These are phyloP conservation scores for Mustela lutreola DNA, from an alignment of 2,113 vertebrate species.

Conservation along the genomic window DNA sequence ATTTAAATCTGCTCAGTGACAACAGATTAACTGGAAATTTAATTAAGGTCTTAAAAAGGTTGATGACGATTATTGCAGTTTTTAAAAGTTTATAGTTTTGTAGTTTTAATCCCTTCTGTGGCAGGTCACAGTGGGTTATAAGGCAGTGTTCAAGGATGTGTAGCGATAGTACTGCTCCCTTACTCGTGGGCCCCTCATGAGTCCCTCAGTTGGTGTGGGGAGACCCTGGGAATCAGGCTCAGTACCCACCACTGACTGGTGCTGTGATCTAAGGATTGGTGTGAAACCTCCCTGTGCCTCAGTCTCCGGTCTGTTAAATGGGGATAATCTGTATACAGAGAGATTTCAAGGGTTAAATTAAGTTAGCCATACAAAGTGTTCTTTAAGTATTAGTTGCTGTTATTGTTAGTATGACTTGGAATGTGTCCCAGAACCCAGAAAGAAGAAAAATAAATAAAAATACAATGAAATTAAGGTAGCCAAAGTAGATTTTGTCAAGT, in stretches of 20 bases:
- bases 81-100: neutral
- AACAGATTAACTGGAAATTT: neutral
- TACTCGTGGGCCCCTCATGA: accelerated
- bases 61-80: neutral
- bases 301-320: neutral
- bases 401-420: neutral
- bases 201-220: neutral
- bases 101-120: neutral
- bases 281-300: neutral
- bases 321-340: neutral
- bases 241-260: neutral
- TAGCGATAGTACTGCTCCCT: neutral
- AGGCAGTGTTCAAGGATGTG: neutral
- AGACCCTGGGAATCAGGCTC: neutral
- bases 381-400: neutral
- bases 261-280: neutral
- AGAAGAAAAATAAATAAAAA: neutral
- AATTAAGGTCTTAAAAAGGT: neutral
- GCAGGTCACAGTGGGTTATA: neutral
- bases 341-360: neutral
- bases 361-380: neutral
- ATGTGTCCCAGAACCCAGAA: neutral
- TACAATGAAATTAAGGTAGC: neutral
- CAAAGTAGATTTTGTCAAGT: neutral
- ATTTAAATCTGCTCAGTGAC: neutral